Conservation (phyloP, 2,113 vertebrate species). For the Gallinago undulata region DNA sequence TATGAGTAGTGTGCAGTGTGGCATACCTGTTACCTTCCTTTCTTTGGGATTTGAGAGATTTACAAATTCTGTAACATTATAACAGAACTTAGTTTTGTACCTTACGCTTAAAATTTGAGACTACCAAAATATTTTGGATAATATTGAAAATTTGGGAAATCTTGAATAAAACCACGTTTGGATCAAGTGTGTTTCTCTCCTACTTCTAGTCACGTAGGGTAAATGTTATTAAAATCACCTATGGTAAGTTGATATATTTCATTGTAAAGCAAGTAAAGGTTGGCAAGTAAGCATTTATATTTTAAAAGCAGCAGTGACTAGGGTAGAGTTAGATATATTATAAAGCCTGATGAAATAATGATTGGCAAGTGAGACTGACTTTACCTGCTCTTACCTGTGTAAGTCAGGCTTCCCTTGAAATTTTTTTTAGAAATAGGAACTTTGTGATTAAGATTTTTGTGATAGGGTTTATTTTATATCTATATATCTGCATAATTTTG, state of each 20-base stretch:
- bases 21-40: neutral
- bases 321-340: neutral
- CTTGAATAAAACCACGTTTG: neutral
- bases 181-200: neutral
- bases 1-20: neutral
- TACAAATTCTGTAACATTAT: neutral
- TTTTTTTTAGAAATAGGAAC: neutral
- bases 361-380: neutral
- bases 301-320: neutral
- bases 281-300: neutral
- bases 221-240: neutral
- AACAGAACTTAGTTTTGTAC: neutral
- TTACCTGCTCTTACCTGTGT: neutral
- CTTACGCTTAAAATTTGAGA: neutral
- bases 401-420: neutral
- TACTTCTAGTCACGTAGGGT: neutral
- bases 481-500: neutral
- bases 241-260: neutral
- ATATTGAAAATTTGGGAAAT: neutral
- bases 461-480: neutral
- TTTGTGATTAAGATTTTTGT: neutral
- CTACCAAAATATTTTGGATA: neutral
- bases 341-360: neutral
- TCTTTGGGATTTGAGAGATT: neutral
- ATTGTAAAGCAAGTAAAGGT: neutral